Evolutionary conservation across 1,140 invertebrate genomes (phyloP), one percentile per base, ranked within the genome.

Genomic region (Anastrepha ludens): DNA sequence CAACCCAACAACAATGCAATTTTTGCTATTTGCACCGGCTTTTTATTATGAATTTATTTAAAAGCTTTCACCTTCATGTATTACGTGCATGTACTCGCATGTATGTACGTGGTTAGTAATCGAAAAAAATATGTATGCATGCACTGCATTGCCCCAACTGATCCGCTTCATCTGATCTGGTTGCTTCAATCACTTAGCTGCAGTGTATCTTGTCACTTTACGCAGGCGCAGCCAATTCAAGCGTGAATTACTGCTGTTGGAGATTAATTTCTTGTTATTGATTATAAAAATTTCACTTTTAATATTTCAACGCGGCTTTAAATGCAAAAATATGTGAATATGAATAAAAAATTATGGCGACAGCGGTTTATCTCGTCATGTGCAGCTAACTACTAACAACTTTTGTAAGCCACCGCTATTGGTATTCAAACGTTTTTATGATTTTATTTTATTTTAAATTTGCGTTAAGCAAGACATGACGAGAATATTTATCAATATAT

Each of bases 11-110:
- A 0, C 2, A 8, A 8, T 58, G 55, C 55, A 58, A 58, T 8
- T 7, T 67, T 67, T 39, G 65, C 39, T 67, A 67, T 39, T 67
- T 67, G 65, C 65, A 41, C 6, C 65, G 65, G 29, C 65, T 67
- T 67, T 67, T 67, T 67, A 67, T 67, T 39, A 29, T 29, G 20
- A n/a, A 67, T 11, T 67, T 67, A 15, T 67, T 67, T 41, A 67
- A 67, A 67, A 67, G 29, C 65, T 67, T 67, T 67, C 65, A 39
- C 65, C 65, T 67, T 29, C 29, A 67, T 29, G 65, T 67, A 67
- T 29, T 29, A 29, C 29, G 62, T 64, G 62, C 62, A 64, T 20
- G n/a, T 64, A 64, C 0, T 7, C 39, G 29, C 1, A 29, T 29
- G 29, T 29, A 29, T 29, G 29, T 29, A 29, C 29, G 29, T 29